A percentile compares a stretch with the other conserved stretches of the same genome.
phyloP scores from a whole-genome alignment of 2,888 invertebrate species.

The Hololepta plana region DNA sequence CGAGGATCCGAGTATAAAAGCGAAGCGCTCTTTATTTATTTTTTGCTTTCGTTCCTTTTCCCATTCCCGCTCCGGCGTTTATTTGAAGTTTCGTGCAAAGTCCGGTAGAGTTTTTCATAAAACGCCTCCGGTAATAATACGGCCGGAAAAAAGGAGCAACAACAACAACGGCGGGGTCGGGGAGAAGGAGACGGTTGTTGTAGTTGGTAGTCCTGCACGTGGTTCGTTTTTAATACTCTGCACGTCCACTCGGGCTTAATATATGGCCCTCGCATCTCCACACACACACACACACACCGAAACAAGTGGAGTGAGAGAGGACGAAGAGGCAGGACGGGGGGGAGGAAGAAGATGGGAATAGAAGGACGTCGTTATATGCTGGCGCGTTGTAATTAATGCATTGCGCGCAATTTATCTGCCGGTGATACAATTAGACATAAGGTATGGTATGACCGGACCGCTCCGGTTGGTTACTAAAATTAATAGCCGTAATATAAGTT shows the following conservation, averaged over 20 bases:
- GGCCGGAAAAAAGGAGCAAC: too few relatives aligned
- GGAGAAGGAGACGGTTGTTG: conserved; percentile 11
- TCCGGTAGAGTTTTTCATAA: too few relatives aligned
- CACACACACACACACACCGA: conserved; percentile 15
- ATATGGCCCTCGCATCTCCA: conserved; percentile 16
- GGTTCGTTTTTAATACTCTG: conserved; percentile 30
- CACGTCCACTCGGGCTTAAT: conserved; percentile 21
- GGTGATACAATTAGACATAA: conserved; percentile 24
- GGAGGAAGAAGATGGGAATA: conserved; percentile 6
- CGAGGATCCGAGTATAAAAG: too few relatives aligned
- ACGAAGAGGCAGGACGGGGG: conserved; percentile 2
- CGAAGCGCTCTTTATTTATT: too few relatives aligned
- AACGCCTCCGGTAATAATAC: too few relatives aligned
- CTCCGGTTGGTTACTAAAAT: conserved; percentile 19
- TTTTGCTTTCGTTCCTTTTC: too few relatives aligned
- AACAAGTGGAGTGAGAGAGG: conserved; percentile 2
- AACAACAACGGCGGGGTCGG: conserved; percentile 5
- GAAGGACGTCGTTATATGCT: background rate
- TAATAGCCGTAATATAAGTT: conserved; percentile 30
- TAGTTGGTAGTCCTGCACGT: too few relatives aligned
- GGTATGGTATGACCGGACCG: conserved; percentile 13
- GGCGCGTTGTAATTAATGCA: conserved; percentile 23
- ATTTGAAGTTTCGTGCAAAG: too few relatives aligned
- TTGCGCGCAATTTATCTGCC: conserved; percentile 24
- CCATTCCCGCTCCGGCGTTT: too few relatives aligned